A percentile compares a stretch with the other conserved stretches of the same genome.
phyloP scores from a whole-genome alignment of 2,888 invertebrate species.

The Syritta pipiens region DNA sequence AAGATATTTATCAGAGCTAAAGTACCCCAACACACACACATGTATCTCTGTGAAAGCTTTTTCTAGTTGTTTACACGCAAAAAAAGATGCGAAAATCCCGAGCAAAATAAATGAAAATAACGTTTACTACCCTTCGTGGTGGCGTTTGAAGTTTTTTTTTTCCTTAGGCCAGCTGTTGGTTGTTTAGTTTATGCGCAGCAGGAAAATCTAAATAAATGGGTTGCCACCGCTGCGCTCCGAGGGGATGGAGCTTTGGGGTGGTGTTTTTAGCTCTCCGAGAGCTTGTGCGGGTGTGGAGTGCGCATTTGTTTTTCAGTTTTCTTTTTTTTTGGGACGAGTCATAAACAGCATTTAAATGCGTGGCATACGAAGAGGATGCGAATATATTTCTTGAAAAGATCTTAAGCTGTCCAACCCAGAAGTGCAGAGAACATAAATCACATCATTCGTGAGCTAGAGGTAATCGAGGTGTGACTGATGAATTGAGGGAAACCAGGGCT shows the following conservation, averaged over 20 bases:
- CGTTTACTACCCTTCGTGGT: not conserved
- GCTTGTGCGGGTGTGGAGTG: not conserved
- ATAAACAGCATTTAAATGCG: conserved; percentile 7
- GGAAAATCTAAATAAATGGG: not conserved
- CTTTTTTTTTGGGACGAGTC: not conserved
- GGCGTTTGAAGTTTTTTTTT: not conserved
- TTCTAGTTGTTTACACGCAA: conserved; percentile 33
- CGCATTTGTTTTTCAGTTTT: conserved; percentile 17
- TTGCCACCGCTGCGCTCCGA: not conserved
- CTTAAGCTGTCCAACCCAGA: not conserved
- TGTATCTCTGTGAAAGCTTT: too few species aligned
- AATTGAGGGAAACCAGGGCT: too few species aligned
- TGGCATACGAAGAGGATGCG: conserved; percentile 14
- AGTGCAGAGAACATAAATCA: not conserved
- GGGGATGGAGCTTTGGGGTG: conserved; percentile 18
- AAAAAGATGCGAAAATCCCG: conserved; percentile 36
- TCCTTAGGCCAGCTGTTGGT: not conserved
- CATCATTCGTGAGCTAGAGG: not conserved
- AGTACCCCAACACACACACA: too few species aligned
- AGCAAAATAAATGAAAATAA: conserved; percentile 38
- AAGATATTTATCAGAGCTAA: not conserved
- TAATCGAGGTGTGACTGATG: too few species aligned
- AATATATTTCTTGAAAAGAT: not conserved
- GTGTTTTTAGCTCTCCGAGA: not conserved
- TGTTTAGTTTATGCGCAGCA: conserved; percentile 24